phyloP scores from a whole-genome alignment of 2,888 invertebrate genomes.

The Zygogramma bicolorata region DNA sequence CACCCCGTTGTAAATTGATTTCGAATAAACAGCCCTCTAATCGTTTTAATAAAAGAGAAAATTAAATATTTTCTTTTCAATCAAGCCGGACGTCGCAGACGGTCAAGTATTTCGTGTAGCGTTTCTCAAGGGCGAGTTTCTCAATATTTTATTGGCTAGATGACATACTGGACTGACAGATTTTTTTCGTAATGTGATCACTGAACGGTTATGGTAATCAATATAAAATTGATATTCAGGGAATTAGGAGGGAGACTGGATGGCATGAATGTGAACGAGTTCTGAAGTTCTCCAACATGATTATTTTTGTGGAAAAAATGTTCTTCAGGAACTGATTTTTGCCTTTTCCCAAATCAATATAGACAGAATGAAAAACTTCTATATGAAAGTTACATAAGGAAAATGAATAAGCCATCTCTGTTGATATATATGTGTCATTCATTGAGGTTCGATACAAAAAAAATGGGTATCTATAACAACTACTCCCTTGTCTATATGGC shows the following conservation, averaged over 20 bases:
- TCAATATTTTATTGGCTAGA: constrained; percentile 30
- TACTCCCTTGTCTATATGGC: too few species aligned
- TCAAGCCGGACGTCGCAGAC: constrained; percentile 44
- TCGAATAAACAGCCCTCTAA: constrained; percentile 54
- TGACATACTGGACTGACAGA: constrained; percentile 30
- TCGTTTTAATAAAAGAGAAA: constrained; percentile 55
- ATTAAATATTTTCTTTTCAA: constrained; percentile 56
- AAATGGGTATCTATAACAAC: too few species aligned
- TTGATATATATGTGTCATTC: too few species aligned
- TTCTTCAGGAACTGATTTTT: too few species aligned
- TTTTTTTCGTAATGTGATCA: constrained; percentile 23
- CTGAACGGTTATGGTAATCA: neutral
- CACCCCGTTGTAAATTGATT: constrained; percentile 51
- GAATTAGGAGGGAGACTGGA: neutral
- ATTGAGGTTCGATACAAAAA: too few species aligned
- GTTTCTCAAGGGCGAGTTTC: constrained; percentile 21
- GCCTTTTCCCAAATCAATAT: too few species aligned
- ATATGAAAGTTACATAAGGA: too few species aligned
- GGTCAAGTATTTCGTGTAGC: constrained; percentile 38
- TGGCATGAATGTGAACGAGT: neutral
- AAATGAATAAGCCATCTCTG: too few species aligned
- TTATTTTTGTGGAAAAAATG: too few species aligned
- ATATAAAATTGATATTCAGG: neutral
- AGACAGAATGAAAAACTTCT: too few species aligned
- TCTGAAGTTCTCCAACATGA: too few species aligned